Base-by-base conservation (phyloP, 2,888 invertebrate genomes). In the Anthrax anthrax region DNA sequence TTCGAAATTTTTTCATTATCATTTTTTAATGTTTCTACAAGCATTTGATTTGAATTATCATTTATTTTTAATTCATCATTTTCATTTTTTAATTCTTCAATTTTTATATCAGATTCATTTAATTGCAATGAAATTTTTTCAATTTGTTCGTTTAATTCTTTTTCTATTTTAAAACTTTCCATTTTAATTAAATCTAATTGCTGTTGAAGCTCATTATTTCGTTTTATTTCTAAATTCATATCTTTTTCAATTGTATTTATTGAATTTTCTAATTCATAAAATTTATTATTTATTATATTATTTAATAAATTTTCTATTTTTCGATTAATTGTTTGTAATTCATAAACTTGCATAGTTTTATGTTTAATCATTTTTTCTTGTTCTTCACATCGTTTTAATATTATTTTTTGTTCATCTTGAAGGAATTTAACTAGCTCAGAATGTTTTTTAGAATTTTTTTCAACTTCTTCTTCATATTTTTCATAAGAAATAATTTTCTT, bases 91-190 rank as follows among this genome's bases (percentile, higher is more conserved):
- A 56, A 42, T 47, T 55, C 58, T 5, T 52, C 34, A 38, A 52
- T 47, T 6, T 46, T 54, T 6, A 57, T 59, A 39, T 58, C 59
- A 2, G 51, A 40, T n/a, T 61, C 59, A 1, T 58, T 60, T 10
- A 60, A 45, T 44, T 56, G 56, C 0, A 59, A 41, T 6, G 60
- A 57, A 23, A 57, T 45, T 42, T 58, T 60, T 47, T 60, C 58
- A 32, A 61, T 49, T 5, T 58, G 56, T 42, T 43, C 23, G 37
- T 19, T 38, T 23, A 43, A 37, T 17, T 34, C 27, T 3, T 27
- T 38, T 16, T 23, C 27, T 27, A 4, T 19, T 17, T 27, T 10
- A 37, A 4, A 16, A 17, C 17, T 32, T 2, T 32, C 29, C 3
- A 12, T 32, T 12, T 32, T 32, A 32, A 32, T 1, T 12, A 12